Percentiles rank a stretch among this genome's conserved stretches.
Conservation (phyloP, 2,888 invertebrate species). For the Cheilosia vernalis region DNA sequence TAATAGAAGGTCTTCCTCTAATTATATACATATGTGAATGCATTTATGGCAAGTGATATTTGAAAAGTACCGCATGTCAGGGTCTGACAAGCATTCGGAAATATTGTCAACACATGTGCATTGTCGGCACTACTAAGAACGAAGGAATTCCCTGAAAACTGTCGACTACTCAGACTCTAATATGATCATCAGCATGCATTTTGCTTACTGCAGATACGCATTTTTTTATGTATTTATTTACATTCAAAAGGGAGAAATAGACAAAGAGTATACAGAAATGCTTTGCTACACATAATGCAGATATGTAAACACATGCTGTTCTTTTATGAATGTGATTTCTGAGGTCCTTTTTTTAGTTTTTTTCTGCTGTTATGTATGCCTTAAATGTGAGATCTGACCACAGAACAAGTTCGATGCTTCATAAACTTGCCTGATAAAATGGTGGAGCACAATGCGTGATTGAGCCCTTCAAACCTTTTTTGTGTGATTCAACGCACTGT, state of each 20-base stretch:
- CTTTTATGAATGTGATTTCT: constrained; percentile 40
- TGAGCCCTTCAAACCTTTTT: constrained; percentile 66
- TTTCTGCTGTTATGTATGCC: constrained; percentile 17
- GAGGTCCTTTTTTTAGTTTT: constrained; percentile 51
- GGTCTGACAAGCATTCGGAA: constrained; percentile 58
- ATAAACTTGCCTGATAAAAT: constrained; percentile 42
- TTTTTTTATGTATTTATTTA: constrained; percentile 60
- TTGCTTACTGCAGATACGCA: constrained; percentile 48
- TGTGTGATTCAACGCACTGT: constrained; percentile 64
- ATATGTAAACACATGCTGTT: constrained; percentile 36
- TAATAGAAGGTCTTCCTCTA: constrained; percentile 44
- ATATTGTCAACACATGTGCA: constrained; percentile 75
- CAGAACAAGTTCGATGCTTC: constrained; percentile 49
- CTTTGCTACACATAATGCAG: constrained; percentile 36
- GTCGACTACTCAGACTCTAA: constrained; percentile 52
- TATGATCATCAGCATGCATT: constrained; percentile 54
- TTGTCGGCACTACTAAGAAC: constrained; percentile 54
- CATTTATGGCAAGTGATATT: constrained; percentile 42
- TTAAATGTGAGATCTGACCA: constrained; percentile 39
- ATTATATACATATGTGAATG: constrained; percentile 51
- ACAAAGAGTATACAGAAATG: constrained; percentile 54
- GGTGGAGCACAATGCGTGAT: constrained; percentile 34
- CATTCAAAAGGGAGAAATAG: constrained; percentile 36
- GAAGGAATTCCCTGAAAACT: constrained; percentile 75
- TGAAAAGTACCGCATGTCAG: constrained; percentile 55